Evolutionary conservation across 2,888 invertebrate genomes (phyloP), one percentile per base, ranked within the genome.

Genomic region (Limenitis camilla): DNA sequence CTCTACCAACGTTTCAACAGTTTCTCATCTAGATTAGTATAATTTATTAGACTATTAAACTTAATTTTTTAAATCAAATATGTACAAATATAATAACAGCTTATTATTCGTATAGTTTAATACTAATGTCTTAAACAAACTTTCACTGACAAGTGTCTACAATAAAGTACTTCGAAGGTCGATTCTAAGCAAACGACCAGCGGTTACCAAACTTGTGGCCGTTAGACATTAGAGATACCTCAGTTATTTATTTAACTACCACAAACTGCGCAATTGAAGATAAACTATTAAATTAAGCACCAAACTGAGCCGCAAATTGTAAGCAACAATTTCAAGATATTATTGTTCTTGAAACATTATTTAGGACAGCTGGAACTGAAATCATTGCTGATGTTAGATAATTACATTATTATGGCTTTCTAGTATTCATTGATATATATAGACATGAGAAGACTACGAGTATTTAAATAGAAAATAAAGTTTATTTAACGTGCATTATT

Each of bases 241-340:
- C 63, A 65, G 64, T 65, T 67, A 68, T 76, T 74, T 66, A 67
- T 68, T 67, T 61, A 61, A 65, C 66, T 68, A 55, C 68, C 68
- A 66, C 74, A 73, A 79, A 74, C 68, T 69, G 62, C 58, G 61
- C 69, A 70, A 67, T 74, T 71, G 65, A 65, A 73, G 70, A 73
- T 73, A 74, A 78, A 79, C 78, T 77, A 76, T 76, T 69, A 71
- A 78, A 79, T 78, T 78, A 76, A 76, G 71, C 63, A 68, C 70
- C 67, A 68, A 76, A 72, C 74, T 72, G 64, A 67, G 68, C 76
- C 74, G 61, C 74, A 70, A 80, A 79, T 71, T 74, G 70, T 72
- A 66, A 63, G 69, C 68, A 74, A 75, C 73, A 69, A 72, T 75
- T 73, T 69, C 64, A 67, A 69, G 69, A 72, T 63, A 65, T 68